Base-by-base conservation (phyloP, 2,888 invertebrate species). In the Eupithecia pulchellata region DNA sequence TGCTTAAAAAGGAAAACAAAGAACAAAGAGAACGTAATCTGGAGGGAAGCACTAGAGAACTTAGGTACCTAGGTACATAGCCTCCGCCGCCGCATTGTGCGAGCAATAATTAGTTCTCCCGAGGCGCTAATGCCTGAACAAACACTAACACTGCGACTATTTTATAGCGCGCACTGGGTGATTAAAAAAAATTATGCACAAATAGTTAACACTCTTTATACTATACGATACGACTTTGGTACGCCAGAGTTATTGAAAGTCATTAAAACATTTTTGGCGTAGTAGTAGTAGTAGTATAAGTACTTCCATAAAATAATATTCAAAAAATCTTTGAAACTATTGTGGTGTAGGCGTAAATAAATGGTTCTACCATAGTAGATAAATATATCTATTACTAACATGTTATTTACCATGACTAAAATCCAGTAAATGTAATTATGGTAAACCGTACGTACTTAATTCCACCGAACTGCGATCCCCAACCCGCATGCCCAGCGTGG, bases 161-260 rank as follows among this genome's bases (percentile, higher is more conserved):
- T 62, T 17, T 29, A 62, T 55, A 39, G 34, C 47, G 36, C 25
- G 34, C 47, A 30, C 25, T 52, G 55, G 57, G 39, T 57, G 42
- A 70, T 70, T 62, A 70, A 70, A 52, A 70, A 52, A 70, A 70
- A 52, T 61, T 57, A 62, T 63, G 20, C 32, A 66, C 55, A 34
- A 47, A 61, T 39, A 42, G 25, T n/a, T n/a, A 9, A 27, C 30
- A 34, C 13, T 20, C 13, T 13, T 57, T 63, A 61, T 6, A 52
- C 36, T 11, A n/a, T 57, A 68, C 68, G 47, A 69, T 64, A 68
- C 62, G 57, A 63, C 14, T 14, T 34, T 61, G 4, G 36, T 13
- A 32, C 20, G 61, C 29, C 8, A 57, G 6, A 57, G 29, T 29
- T 14, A 9, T 55, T 14, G 27, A 20, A 32, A 60, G n/a, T 2